Base-by-base conservation (phyloP, 2,888 invertebrate species). In the Lasiommata megera region DNA sequence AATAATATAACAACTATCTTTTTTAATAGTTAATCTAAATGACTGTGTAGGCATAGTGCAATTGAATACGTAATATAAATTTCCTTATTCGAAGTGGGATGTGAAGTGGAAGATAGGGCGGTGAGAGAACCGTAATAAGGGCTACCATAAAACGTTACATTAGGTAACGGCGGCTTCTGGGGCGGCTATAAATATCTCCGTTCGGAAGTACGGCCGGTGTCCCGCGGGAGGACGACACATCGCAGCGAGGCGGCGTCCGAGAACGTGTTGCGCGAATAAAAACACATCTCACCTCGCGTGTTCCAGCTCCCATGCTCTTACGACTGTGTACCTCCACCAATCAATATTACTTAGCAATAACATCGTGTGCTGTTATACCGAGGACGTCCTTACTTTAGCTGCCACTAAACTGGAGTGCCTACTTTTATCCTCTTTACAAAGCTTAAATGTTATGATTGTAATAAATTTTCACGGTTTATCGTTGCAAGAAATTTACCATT, bases 161-260 rank as follows among this genome's bases (percentile, higher is more conserved):
- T 88, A 89, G 88, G 88, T 88, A 88, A 87, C 82, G 84, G 88
- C 84, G 84, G 88, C 87, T 88, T 87, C 86, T 86, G 86, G 86
- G 85, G 80, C 85, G 82, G 87, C 88, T 84, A 89, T 90, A 90
- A 90, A 90, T 90, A 90, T 90, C 84, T 85, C 82, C 82, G 84
- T 88, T 88, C 80, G 88, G 80, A 88, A 88, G 88, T 90, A 86
- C 84, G 88, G 88, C 79, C 77, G 77, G 79, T 72, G 87, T 88
- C 88, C 88, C 89, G 83, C 80, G 89, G 89, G 89, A 88, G 80
- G 74, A 81, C 74, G 82, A 80, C 84, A 81, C 82, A 69, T 79
- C 79, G 79, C 78, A 75, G 77, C 65, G 68, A 75, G 77, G 79
- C 79, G 79, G 77, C 78, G 76, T 71, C 76, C 74, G 83, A 74